Conservation (phyloP, 2,888 invertebrate species). For the Dastarcus helophoroides region DNA sequence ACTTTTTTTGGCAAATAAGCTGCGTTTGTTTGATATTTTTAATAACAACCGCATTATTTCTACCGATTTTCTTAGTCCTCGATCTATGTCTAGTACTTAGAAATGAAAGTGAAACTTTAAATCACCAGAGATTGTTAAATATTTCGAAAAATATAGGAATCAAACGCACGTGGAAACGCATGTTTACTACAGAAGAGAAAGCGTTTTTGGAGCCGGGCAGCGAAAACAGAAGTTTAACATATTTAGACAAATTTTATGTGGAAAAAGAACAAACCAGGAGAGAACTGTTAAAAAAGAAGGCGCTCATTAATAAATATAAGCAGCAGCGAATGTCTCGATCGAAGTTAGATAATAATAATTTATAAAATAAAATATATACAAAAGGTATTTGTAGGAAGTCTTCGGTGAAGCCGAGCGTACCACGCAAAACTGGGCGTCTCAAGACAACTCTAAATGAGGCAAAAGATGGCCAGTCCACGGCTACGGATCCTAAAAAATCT, state of each 20-base stretch:
- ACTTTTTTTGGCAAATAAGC: conserved; percentile 8
- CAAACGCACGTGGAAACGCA: conserved; percentile 4
- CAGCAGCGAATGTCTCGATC: too few relatives aligned
- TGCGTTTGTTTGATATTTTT: conserved; percentile 5
- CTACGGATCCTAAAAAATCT: too few relatives aligned
- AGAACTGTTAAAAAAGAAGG: background rate
- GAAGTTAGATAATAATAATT: too few relatives aligned
- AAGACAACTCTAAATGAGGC: too few relatives aligned
- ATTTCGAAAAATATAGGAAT: conserved; percentile 6
- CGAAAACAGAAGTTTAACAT: conserved; percentile 3
- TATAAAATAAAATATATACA: too few relatives aligned
- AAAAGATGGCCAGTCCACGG: too few relatives aligned
- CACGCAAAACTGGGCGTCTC: too few relatives aligned
- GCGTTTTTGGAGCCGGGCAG: conserved; percentile 7
- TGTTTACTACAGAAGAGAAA: conserved; percentile 4
- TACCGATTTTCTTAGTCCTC: conserved; percentile 8
- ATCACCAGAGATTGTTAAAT: conserved; percentile 9
- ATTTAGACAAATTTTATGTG: background rate
- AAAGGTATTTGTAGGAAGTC: too few relatives aligned
- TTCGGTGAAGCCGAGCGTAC: too few relatives aligned
- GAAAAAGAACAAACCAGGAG: background rate
- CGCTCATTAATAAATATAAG: too few relatives aligned
- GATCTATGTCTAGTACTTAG: conserved; percentile 3
- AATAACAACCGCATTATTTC: conserved; percentile 5
- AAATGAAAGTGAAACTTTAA: conserved; percentile 8